These are phyloP conservation scores for Aptenodytes patagonicus DNA, from an alignment of 2,113 vertebrate genomes.

Conservation along the genomic window DNA sequence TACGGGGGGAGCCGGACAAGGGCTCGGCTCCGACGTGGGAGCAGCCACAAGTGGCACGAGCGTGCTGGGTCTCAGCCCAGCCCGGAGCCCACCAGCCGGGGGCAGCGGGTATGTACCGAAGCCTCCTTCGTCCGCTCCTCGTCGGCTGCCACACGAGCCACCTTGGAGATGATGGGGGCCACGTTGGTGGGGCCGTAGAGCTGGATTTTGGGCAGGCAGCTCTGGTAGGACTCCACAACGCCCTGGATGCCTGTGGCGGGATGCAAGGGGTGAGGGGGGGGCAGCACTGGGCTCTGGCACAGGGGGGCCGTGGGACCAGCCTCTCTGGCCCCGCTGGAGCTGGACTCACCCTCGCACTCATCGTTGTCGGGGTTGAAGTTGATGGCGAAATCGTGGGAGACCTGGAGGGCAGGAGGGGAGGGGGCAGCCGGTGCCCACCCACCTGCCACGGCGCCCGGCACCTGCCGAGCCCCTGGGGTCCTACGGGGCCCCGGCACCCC, in stretches of 20 bases:
- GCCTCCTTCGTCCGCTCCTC: slow-evolving; percentile 85
- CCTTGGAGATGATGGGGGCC: slow-evolving; percentile 91
- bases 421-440: background rate
- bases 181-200: slow-evolving; percentile 95
- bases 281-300: background rate
- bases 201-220: slow-evolving; percentile 94
- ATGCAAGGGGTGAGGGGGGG: background rate
- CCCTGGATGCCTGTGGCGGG: slow-evolving; percentile 85
- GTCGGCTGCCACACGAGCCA: slow-evolving; percentile 82
- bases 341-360: slow-evolving; percentile 90
- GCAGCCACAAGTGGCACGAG: too few species aligned
- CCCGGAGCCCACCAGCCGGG: too few species aligned
- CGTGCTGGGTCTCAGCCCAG: too few species aligned
- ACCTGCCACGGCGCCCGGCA: rapidly evolving
- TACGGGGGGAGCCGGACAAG: too few species aligned
- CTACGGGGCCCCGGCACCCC: background rate
- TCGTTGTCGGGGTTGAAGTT: slow-evolving; percentile 93
- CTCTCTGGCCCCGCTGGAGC: rapidly evolving
- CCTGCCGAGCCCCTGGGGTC: background rate
- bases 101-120: too few species aligned
- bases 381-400: slow-evolving; percentile 96
- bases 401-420: slow-evolving; percentile 65
- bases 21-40: too few species aligned
- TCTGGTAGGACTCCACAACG: slow-evolving; percentile 94
- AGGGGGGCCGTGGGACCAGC: rapidly evolving